phyloP scores from a whole-genome alignment of 2,888 invertebrate species.

The Parelbella ahira region DNA sequence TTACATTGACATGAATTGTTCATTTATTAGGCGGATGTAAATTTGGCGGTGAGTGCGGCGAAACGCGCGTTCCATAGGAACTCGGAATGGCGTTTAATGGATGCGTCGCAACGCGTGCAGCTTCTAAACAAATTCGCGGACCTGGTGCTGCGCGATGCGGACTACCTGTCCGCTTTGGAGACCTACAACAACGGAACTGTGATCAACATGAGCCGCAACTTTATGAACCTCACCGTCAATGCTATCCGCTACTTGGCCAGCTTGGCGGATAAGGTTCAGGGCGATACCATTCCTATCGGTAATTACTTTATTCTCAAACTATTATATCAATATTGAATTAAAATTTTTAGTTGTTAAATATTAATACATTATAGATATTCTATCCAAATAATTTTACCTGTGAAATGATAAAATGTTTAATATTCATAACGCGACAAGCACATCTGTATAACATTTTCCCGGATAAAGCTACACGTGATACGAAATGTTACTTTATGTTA shows the following conservation, averaged over 20 bases:
- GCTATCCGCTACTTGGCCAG: slow-evolving; percentile 89
- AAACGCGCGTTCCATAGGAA: slow-evolving; percentile 83
- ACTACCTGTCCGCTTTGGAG: slow-evolving; percentile 90
- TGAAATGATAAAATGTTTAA: no score
- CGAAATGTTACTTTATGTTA: no score
- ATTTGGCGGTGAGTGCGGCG: slow-evolving; percentile 87
- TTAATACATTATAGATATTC: no score
- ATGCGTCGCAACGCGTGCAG: slow-evolving; percentile 88
- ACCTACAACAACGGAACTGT: slow-evolving; percentile 89
- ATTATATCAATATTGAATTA: no score
- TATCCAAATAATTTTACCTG: no score
- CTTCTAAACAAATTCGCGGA: slow-evolving; percentile 88
- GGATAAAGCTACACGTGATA: no score
- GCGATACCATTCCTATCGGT: slow-evolving; percentile 83
- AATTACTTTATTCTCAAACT: no score
- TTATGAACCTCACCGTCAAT: slow-evolving; percentile 68
- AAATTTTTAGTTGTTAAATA: no score
- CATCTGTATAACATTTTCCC: no score
- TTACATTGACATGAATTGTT: no score
- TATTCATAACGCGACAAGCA: no score
- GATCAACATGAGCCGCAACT: slow-evolving; percentile 50
- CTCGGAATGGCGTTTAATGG: slow-evolving; percentile 88
- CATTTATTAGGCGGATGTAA: slow-evolving; percentile 81
- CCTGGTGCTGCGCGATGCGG: slow-evolving; percentile 85
- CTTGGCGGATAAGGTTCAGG: slow-evolving; percentile 92